Percentiles rank a stretch among this genome's conserved stretches.
Evolutionary conservation across 2,797 vertebrate species (phyloP).

Genomic region (Heteromormyrus szaboi): DNA sequence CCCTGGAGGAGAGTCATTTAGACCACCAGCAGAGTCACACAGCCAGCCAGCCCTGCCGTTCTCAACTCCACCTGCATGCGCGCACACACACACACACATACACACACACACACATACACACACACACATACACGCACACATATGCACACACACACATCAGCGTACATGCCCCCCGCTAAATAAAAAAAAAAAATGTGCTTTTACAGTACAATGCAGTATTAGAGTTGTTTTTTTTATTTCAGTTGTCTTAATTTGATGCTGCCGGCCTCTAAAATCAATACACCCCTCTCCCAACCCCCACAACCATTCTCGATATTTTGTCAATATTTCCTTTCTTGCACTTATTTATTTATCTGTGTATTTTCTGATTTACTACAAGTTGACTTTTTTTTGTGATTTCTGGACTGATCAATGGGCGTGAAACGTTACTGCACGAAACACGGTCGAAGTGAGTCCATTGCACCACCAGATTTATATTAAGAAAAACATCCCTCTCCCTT

Average conservation of each 20-base stretch:
- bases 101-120: not conserved
- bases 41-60: not conserved
- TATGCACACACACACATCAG: too few relatives aligned
- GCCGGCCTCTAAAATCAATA: not conserved
- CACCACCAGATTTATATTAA: not conserved
- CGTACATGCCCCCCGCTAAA: too few relatives aligned
- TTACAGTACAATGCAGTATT: not conserved
- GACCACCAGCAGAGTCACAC: conserved; percentile 71
- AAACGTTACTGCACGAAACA: not conserved
- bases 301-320: not conserved
- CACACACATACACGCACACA: fast-evolving
- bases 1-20: conserved; percentile 82
- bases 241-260: not conserved
- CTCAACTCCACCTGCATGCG: not conserved
- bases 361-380: not conserved
- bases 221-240: not conserved
- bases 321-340: not conserved
- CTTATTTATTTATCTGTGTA: not conserved
- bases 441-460: not conserved
- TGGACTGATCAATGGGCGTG: not conserved
- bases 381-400: not conserved
- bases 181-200: not conserved
- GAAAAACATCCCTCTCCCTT: not conserved
- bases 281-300: not conserved
- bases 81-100: too few relatives aligned